Evolutionary conservation across 2,113 vertebrate species (phyloP), one percentile per base, ranked within the genome.

Genomic region (Polypterus bichir): DNA sequence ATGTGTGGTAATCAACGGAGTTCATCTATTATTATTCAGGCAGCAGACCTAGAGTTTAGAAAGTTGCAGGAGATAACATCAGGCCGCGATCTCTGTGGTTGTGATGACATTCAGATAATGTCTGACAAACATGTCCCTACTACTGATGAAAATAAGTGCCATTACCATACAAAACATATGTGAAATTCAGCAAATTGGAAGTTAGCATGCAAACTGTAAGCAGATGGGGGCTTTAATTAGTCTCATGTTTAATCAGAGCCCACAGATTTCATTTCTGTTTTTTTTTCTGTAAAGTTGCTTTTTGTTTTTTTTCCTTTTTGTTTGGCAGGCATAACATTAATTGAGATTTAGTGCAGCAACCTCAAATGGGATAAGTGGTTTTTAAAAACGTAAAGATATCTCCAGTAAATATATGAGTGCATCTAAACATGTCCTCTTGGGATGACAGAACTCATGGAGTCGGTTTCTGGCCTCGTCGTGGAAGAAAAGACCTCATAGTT

Each of bases 81-180:
- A 81, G 71, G 72, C 75, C 69, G 65, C 80, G 77, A 86, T 83
- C 83, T 73, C 69, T 81, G 72, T 81, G 81, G 77, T 81, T 78
- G 72, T 77, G 79, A 84, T 82, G 79, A 79, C 79, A 88, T 87
- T 71, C 77, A 87, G 82, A 89, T 86, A 83, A 81, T 85, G 83
- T 73, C 68, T 66, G 68, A 77, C 68, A 74, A 72, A 73, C 72
- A 60, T 71, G 75, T 68, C 72, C 71, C 62, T 76, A 67, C 74
- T 77, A 73, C 48, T 71, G 70, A 75, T 63, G 72, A 70, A 79
- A 71, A 62, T 68, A 67, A 70, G 66, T 64, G 51, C 76, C 74
- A 75, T 69, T 83, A 59, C 64, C 67, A 77, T 76, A 66, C 65
- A 77, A 86, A 86, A 77, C 78, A 78, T 70, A 82, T 77, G 77